These are phyloP conservation scores for Penaeus indicus DNA, from an alignment of 1,140 invertebrate genomes.

Conservation along the genomic window DNA sequence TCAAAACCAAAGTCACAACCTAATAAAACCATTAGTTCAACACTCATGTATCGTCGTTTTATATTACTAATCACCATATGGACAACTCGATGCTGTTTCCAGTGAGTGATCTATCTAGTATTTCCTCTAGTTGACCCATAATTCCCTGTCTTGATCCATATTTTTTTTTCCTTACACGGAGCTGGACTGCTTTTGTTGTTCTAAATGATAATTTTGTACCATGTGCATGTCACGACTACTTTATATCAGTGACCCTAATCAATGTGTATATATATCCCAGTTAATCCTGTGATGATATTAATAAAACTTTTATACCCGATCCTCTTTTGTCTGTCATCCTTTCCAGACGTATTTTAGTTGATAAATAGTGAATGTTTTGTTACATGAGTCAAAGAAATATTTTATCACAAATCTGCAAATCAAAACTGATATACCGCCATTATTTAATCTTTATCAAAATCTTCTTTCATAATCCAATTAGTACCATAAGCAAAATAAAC, in stretches of 20 bases:
- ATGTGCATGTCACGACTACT: conserved; percentile 44
- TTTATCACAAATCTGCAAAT: too few relatives aligned
- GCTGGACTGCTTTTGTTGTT: conserved; percentile 23
- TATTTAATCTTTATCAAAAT: too few relatives aligned
- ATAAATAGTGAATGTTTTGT: too few relatives aligned
- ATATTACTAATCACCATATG: background rate
- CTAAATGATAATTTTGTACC: conserved; percentile 36
- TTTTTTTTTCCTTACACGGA: background rate
- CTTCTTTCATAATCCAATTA: too few relatives aligned
- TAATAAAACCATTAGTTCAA: too few relatives aligned
- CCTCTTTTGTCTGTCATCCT: too few relatives aligned
- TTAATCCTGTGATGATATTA: conserved; percentile 53
- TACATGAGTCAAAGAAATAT: too few relatives aligned
- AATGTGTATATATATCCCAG: conserved; percentile 38
- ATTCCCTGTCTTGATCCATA: background rate
- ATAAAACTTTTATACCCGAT: conserved; percentile 46
- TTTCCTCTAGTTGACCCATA: conserved; percentile 7
- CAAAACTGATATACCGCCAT: too few relatives aligned
- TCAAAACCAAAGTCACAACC: too few relatives aligned
- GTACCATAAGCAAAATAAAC: too few relatives aligned
- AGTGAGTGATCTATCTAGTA: conserved; percentile 1
- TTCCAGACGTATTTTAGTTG: too few relatives aligned
- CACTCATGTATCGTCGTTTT: too few relatives aligned
- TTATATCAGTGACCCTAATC: conserved; percentile 43
- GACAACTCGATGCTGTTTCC: background rate